Base-by-base conservation (phyloP, 2,888 invertebrate genomes). In the Choreutis nemorana region DNA sequence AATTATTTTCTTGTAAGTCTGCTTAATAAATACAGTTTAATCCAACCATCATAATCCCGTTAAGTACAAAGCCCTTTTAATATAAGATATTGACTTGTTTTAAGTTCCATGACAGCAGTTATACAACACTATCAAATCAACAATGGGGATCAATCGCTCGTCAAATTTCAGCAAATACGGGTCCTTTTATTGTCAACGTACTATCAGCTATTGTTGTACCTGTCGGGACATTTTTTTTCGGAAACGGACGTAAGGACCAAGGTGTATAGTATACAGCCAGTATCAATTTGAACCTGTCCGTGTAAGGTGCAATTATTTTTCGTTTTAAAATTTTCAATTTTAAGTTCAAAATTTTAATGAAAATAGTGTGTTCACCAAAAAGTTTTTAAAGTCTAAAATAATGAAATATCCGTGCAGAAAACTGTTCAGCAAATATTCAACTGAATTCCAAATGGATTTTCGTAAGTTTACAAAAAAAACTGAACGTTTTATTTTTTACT, bases 321-420 rank as follows among this genome's bases (percentile, higher is more conserved):
- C 43, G 44, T 45, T 31, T 39, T 42, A 28, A 14, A 23, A 18
- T 14, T 21, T 39, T 28, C 23, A 14, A 20, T 28, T 30, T 18
- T 36, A 30, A 25, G 31, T 34, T 27, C 30, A 18, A 28, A 21
- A 23, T 24, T 12, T 24, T 34, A 13, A 32, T 27, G 20, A 20
- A 8, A 26, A 9, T 26, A 11, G 11, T 14, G 6, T 31, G 32
- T 32, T 26, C 35, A 28, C 10, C 12, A 26, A 14, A 29, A 32
- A 35, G 23, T 23, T 8, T 32, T 36, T 39, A 29, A 31, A 12
- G 32, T 35, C 15, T 27, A n/a, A 33, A 32, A 61, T 40, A 50
- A 77, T 77, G 77, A 77, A 72, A 56, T 73, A 71, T 43, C 72
- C 73, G 33, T 57, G 62, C 37, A 59, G 57, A 29, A 67, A 57